These are phyloP conservation scores for Boleophthalmus pectinirostris DNA, from an alignment of 2,113 vertebrate genomes.

Conservation along the genomic window DNA sequence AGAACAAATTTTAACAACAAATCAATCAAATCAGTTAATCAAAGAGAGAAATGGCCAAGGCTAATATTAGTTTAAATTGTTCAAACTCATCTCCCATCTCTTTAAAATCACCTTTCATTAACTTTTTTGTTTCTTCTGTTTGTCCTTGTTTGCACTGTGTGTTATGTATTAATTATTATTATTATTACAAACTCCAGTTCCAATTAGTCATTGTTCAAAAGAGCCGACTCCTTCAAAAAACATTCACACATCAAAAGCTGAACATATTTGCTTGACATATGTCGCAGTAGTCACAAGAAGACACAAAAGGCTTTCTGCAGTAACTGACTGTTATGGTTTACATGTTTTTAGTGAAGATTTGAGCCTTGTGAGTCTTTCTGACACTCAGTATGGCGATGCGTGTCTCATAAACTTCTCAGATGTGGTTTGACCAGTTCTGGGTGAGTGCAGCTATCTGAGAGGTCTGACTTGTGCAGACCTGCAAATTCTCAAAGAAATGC, in stretches of 20 bases:
- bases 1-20: too few relatives aligned
- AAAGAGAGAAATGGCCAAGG: too few relatives aligned
- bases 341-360: background rate
- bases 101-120: too few relatives aligned
- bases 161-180: too few relatives aligned
- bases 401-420: background rate
- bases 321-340: background rate
- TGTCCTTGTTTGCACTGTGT: too few relatives aligned
- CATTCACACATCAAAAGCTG: background rate
- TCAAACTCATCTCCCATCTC: too few relatives aligned
- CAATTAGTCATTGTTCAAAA: too few relatives aligned
- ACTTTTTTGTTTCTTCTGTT: too few relatives aligned
- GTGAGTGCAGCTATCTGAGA: background rate
- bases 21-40: too few relatives aligned
- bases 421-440: background rate
- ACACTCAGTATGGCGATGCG: background rate
- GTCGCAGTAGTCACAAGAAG: background rate
- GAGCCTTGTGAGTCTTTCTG: background rate
- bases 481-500: background rate
- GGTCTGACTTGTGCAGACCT: background rate
- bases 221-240: background rate
- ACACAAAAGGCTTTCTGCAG: background rate
- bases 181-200: too few relatives aligned
- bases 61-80: too few relatives aligned
- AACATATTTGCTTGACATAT: background rate